A percentile compares a stretch with the other conserved stretches of the same genome.
These are phyloP conservation scores for Corythornis madagascariensis DNA, from an alignment of 2,113 vertebrate species.

Conservation along the genomic window DNA sequence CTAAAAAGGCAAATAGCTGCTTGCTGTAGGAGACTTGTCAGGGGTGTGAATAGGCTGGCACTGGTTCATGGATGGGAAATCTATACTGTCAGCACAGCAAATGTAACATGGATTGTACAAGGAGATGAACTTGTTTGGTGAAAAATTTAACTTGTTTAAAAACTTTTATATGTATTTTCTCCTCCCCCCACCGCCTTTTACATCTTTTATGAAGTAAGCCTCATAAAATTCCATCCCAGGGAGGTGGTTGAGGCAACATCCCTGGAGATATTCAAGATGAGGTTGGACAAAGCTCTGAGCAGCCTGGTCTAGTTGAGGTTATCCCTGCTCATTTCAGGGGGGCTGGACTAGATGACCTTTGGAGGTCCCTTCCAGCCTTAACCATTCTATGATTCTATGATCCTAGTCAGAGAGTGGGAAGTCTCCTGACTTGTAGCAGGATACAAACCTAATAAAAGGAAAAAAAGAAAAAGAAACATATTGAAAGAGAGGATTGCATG, in stretches of 20 bases:
- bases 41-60: not conserved
- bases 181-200: fast-evolving
- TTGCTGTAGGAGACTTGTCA: not conserved
- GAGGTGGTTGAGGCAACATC: too few species aligned
- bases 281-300: too few species aligned
- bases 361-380: too few species aligned
- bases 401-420: fast-evolving
- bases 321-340: too few species aligned
- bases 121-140: not conserved
- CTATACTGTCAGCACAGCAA: not conserved
- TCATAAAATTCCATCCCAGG: not conserved
- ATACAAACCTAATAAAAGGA: not conserved
- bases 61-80: not conserved
- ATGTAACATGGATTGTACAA: fast-evolving
- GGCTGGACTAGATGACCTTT: too few species aligned
- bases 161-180: not conserved
- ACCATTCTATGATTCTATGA: too few species aligned
- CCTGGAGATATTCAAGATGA: too few species aligned
- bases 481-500: not conserved
- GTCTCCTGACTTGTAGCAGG: not conserved
- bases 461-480: not conserved
- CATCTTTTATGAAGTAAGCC: not conserved
- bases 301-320: too few species aligned
- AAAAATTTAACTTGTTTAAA: not conserved
- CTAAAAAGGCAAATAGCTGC: not conserved